Base-by-base conservation (phyloP, 2,888 invertebrate species). In the Choristoneura rosaceana region DNA sequence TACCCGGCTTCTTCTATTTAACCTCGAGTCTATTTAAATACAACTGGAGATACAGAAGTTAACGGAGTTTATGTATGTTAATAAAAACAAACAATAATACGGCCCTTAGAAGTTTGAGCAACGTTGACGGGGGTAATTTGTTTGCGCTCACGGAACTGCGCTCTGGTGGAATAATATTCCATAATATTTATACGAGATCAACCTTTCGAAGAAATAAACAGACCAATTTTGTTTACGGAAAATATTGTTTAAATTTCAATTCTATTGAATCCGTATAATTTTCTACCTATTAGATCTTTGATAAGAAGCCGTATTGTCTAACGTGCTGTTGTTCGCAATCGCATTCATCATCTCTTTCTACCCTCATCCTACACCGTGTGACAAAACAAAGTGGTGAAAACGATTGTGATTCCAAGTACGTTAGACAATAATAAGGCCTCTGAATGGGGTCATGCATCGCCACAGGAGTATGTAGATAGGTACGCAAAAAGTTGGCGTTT, bases 141-240 rank as follows among this genome's bases (percentile, higher is more conserved):
- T 91, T 89, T 90, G 86, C 80, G 55, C 55, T 81, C 76, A 78
- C 76, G 77, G 77, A 80, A 77, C 79, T 80, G 79, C 79, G 74
- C 75, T 74, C 89, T 87, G 87, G 82, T 76, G 75, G 25, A 25
- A 25, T 55, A 55, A 77, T 77, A 80, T 81, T 80, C 79, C 86
- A 84, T 85, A 88, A 89, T 90, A 89, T 92, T 90, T 90, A 90
- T 88, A 85, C 75, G 80, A 82, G 84, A 88, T 89, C 84, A 86
- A 84, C 81, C 80, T 82, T 14, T 9, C 10, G 14, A 17, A 43
- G 33, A 43, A 41, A 58, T n/a, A 55, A 66, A 58, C 43, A 55
- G 58, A 0, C 25, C 58, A 12, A 66, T 58, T 14, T 14, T 38
- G 8, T 52, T 55, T 17, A 25, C 10, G 17, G 4, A 25, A 25